phyloP scores from a whole-genome alignment of 2,113 vertebrate genomes.

The Sceloporus tristichus region DNA sequence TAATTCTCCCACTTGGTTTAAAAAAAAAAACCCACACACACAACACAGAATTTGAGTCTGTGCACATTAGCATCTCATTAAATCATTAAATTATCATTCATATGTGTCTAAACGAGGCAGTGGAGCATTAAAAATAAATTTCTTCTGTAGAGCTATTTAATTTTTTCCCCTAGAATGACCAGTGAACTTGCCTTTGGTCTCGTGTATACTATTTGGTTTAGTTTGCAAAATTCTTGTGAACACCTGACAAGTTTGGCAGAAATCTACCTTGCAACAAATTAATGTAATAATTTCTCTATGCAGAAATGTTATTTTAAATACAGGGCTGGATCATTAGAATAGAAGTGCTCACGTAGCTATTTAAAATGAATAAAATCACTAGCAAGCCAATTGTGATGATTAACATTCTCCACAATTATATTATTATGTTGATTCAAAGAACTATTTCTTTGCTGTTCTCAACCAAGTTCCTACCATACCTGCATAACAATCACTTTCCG shows the following conservation, averaged over 20 bases:
- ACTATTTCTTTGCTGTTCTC: background rate
- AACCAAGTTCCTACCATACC: background rate
- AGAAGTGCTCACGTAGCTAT: background rate
- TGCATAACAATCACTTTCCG: background rate
- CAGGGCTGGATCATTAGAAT: background rate
- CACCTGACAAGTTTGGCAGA: background rate
- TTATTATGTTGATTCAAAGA: background rate
- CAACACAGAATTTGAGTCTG: background rate
- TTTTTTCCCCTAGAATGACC: background rate
- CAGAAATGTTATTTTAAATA: background rate
- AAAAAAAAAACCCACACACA: background rate
- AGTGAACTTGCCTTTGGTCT: background rate
- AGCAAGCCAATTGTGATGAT: background rate
- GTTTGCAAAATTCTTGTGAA: background rate
- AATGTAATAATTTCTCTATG: background rate
- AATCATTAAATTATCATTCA: background rate
- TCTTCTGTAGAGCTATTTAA: constrained; percentile 22
- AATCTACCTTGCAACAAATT: background rate
- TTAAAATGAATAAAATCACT: background rate
- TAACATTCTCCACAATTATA: background rate
- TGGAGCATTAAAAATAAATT: constrained; percentile 12
- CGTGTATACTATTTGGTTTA: background rate
- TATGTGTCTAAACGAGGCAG: constrained; percentile 22
- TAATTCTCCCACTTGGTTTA: constrained; percentile 6
- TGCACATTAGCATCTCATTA: constrained; percentile 34